Evolutionary conservation across 2,797 vertebrate species (phyloP), one percentile per base, ranked within the genome.

Genomic region (Parotocinclus haroldoi): DNA sequence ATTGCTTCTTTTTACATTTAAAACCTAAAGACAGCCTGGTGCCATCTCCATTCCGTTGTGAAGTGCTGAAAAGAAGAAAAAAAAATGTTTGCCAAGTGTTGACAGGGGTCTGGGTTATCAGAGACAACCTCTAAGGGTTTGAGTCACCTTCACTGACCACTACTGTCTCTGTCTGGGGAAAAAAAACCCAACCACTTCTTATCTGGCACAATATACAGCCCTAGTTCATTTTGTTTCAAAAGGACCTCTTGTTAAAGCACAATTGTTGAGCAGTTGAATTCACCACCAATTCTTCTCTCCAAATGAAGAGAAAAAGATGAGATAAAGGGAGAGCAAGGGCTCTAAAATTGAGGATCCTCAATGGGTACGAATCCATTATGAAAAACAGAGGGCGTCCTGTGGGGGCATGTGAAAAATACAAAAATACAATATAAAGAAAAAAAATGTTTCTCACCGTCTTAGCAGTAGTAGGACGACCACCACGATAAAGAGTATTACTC

Each of bases 381-480:
- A 58, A 69, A 66, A 68, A 27, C 7, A 40, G 58, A 67, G 48
- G 42, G 27, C 58, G 50, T 67, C 27, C 54, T 14, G 17, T 10
- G 40, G 36, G 46, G 60, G 51, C 40, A 46, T 69, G 57, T 49
- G 38, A 8, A 70, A 63, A 56, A 55, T 14, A 17, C 45, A 37
- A 42, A 64, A 27, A 37, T 57, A 49, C 14, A 56, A 52, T 55
- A 52, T 48, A 36, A 58, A 46, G 27, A 2, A 27, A 27, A 27
- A 6, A 55, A 63, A 40, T 53, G 53, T 68, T 73, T 57, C 89
- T 88, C 62, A 94, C 96, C 93, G 87, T 80, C 80, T 89, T 61
- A 82, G 85, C 7, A 96, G 2, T 9, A 94, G 87, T 67, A 96
- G 48, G 39, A 94, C 82, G 13, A 76, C 38, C 0, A 76, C 72